phyloP scores from a whole-genome alignment of 2,888 invertebrate species.

The Beris morrisii region DNA sequence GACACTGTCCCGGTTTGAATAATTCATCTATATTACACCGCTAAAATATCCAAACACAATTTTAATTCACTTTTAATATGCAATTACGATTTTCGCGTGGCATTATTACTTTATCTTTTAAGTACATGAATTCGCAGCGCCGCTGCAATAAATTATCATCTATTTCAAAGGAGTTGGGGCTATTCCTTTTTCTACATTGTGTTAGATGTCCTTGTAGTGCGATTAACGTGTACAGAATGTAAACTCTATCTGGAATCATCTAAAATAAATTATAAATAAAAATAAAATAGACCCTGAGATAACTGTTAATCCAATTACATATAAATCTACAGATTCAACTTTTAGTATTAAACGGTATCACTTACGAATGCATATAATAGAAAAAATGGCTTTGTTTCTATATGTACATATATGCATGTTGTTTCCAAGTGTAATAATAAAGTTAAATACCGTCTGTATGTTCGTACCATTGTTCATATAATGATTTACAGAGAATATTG shows the following conservation, averaged over 20 bases:
- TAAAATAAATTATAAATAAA: neutral
- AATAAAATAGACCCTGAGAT: neutral
- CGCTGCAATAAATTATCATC: conserved; percentile 21
- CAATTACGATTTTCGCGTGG: neutral
- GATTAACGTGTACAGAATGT: conserved; percentile 15
- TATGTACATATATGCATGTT: too few species aligned
- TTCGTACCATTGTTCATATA: too few species aligned
- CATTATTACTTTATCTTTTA: conserved; percentile 14
- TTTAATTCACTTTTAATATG: conserved; percentile 1
- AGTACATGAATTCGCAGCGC: conserved; percentile 20
- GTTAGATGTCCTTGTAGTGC: conserved; percentile 12
- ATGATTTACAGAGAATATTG: too few species aligned
- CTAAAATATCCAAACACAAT: conserved; percentile 23
- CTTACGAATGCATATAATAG: too few species aligned
- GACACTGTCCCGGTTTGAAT: conserved; percentile 49
- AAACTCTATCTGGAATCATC: conserved; percentile 20
- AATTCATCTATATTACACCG: conserved; percentile 46
- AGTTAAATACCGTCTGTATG: too few species aligned
- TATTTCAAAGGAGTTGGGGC: conserved; percentile 17
- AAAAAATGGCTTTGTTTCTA: too few species aligned
- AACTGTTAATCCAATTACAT: too few species aligned
- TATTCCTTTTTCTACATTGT: conserved; percentile 18
- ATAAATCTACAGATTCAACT: too few species aligned
- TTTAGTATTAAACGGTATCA: too few species aligned
- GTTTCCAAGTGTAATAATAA: too few species aligned